Evolutionary conservation across 2,888 invertebrate species (phyloP), one percentile per base, ranked within the genome.

Genomic region (Lomographa bimaculata): DNA sequence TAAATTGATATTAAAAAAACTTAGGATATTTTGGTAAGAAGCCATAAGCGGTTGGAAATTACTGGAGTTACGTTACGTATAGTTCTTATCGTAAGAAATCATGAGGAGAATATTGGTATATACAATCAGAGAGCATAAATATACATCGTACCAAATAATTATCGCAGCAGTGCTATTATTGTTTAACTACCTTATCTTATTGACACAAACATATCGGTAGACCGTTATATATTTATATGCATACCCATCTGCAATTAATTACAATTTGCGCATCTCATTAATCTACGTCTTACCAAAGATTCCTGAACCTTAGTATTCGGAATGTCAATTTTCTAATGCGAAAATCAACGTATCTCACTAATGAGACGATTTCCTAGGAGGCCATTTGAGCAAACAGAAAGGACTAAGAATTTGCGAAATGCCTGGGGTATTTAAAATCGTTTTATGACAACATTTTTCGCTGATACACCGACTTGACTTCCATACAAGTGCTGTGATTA

Each of bases 381-480:
- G 25, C 8, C 12, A 6, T 9, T 27, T 28, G 14, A 54, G 46
- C 40, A 46, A 57, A 51, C 58, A 54, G 51, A 59, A 63, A 49
- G 55, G n/a, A n/a, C n/a, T 53, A 29, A 5, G 14, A 7, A 56
- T 65, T n/a, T 65, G 61, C 60, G 60, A 79, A 79, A 81, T 71
- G 67, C 60, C 64, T 57, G 64, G 68, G 64, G 69, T 69, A 75
- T 74, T 80, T 81, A 67, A 76, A 81, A 81, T 75, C 71, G 74
- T 64, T 78, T 71, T 77, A 74, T 80, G 75, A 81, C 85, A 78
- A 78, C 84, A 86, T 85, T 84, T 87, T 85, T 80, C 79, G 78
- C 75, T 66, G 76, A 81, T 79, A 77, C 72, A 64, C 67, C 63
- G 62, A 58, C 64, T 64, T 48, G 57, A 65, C 67, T 77, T 57